phyloP scores from a whole-genome alignment of 2,797 vertebrate genomes.

The Dromococcyx pavoninus region DNA sequence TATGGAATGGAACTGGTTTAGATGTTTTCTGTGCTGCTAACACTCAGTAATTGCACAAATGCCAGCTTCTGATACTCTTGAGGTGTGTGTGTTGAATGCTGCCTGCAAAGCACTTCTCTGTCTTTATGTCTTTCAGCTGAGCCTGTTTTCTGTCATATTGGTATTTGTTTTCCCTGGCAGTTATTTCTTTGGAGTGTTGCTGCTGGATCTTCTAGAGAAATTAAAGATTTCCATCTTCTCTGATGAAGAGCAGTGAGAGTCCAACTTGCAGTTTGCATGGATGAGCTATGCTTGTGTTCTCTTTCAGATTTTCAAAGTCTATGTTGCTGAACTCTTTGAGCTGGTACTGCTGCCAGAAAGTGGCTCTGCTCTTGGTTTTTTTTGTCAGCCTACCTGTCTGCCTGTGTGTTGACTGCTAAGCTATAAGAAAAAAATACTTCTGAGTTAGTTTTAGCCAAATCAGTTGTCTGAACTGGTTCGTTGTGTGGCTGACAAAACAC shows the following conservation, averaged over 20 bases:
- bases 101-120: not conserved
- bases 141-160: not conserved
- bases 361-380: not conserved
- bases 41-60: fast-evolving
- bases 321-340: not conserved
- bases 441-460: not conserved
- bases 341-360: not conserved
- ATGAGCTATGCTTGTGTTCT: not conserved
- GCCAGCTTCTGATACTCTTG: not conserved
- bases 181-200: not conserved
- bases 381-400: not conserved
- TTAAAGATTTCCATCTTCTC: not conserved
- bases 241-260: not conserved
- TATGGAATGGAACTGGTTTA: not conserved
- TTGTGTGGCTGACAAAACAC: not conserved
- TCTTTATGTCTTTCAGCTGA: not conserved
- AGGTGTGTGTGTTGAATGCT: too few relatives aligned
- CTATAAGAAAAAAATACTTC: not conserved
- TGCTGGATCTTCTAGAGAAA: not conserved
- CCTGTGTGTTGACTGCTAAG: not conserved
- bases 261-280: not conserved
- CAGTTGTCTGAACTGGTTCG: not conserved
- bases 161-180: not conserved
- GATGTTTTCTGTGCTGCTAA: too few relatives aligned
- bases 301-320: not conserved